Percentiles rank a stretch among this genome's conserved stretches.
Conservation (phyloP, 2,113 vertebrate species). For the Cygnus buccinator region DNA sequence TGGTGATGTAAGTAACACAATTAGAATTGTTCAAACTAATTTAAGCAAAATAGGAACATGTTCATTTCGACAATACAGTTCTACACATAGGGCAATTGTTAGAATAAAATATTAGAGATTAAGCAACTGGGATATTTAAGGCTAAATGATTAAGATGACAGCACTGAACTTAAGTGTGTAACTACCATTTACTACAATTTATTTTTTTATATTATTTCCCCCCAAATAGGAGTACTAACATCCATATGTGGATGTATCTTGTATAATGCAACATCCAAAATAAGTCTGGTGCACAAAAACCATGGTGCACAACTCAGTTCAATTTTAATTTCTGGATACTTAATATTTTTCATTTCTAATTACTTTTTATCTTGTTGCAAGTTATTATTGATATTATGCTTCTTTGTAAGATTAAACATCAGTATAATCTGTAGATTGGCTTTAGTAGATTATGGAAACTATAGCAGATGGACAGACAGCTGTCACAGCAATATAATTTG, state of each 20-base stretch:
- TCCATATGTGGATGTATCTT: rapidly evolving
- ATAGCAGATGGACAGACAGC: constrained; percentile 79
- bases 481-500: constrained; percentile 77
- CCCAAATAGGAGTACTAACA: background rate
- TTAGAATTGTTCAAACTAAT: constrained; percentile 1
- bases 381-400: background rate
- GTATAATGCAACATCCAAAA: background rate
- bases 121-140: background rate
- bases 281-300: background rate
- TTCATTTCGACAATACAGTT: background rate
- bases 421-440: constrained; percentile 60
- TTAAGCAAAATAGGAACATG: background rate
- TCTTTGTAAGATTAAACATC: constrained; percentile 47
- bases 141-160: background rate
- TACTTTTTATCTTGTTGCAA: constrained; percentile 32
- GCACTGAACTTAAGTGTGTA: background rate
- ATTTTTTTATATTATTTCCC: background rate
- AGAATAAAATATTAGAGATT: background rate
- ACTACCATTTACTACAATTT: background rate
- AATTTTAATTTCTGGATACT: background rate
- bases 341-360: background rate
- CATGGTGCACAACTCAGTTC: background rate
- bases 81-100: background rate
- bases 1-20: background rate
- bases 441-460: constrained; percentile 63